phyloP scores from a whole-genome alignment of 2,113 vertebrate species.

The Columba livia region DNA sequence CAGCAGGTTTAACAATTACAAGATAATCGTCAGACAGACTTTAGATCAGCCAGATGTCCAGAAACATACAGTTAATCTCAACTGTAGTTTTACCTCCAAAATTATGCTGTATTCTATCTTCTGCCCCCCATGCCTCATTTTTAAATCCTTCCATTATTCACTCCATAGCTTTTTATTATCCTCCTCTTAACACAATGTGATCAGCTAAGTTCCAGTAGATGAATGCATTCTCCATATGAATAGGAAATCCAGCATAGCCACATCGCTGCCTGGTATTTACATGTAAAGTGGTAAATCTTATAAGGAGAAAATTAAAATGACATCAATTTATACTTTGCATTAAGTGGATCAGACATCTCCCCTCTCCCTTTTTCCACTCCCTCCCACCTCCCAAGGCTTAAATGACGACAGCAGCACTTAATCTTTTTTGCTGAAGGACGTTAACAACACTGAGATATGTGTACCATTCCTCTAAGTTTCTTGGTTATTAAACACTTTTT shows the following conservation, averaged over 20 bases:
- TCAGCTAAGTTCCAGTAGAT: slow-evolving; percentile 59
- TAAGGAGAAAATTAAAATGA: slow-evolving; percentile 59
- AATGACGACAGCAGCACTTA: slow-evolving; percentile 40
- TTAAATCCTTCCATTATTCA: slow-evolving; percentile 59
- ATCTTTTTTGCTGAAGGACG: slow-evolving; percentile 43
- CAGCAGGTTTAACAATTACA: slow-evolving; percentile 11
- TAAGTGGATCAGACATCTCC: slow-evolving; percentile 59
- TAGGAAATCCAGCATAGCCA: slow-evolving; percentile 21
- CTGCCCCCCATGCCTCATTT: slow-evolving; percentile 26
- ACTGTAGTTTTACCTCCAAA: slow-evolving; percentile 5
- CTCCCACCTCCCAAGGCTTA: background rate
- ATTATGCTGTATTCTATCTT: slow-evolving; percentile 2
- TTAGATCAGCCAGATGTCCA: slow-evolving; percentile 54
- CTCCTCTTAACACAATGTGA: slow-evolving; percentile 48
- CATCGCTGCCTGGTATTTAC: slow-evolving; percentile 51
- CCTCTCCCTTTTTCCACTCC: background rate
- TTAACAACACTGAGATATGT: background rate
- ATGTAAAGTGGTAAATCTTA: slow-evolving; percentile 61
- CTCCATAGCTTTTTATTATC: slow-evolving; percentile 60
- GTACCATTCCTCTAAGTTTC: slow-evolving; percentile 27
- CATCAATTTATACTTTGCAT: slow-evolving; percentile 54
- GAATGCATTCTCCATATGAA: slow-evolving; percentile 38
- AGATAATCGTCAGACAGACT: background rate
- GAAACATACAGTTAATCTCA: slow-evolving; percentile 39
- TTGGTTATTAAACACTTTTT: slow-evolving; percentile 42